Conservation (phyloP, 2,797 vertebrate genomes). For the Pangasius macronema region DNA sequence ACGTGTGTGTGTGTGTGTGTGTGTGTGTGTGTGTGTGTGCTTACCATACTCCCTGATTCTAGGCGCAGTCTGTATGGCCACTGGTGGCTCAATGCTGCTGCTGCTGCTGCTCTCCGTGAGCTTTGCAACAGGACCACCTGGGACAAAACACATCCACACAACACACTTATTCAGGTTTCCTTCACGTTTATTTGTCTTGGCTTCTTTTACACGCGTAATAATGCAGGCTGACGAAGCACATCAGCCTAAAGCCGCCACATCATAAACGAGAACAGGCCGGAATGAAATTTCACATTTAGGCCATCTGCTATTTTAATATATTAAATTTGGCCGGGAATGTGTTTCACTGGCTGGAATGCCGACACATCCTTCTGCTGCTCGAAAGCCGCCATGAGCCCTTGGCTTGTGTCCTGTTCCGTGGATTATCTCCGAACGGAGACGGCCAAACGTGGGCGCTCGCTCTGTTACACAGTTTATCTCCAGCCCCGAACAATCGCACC, state of each 20-base stretch:
- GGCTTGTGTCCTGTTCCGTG: background rate
- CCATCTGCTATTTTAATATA: conserved; percentile 52
- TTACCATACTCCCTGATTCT: conserved; percentile 56
- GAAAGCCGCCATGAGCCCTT: background rate
- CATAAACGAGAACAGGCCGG: conserved; percentile 35
- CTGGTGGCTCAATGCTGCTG: conserved; percentile 55
- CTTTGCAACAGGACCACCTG: conserved; percentile 39
- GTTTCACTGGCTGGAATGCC: conserved; percentile 18
- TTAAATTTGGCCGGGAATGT: conserved; percentile 24
- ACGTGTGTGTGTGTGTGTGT: background rate
- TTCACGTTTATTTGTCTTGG: conserved; percentile 38
- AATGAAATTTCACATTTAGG: conserved; percentile 35
- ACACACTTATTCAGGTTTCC: conserved; percentile 26
- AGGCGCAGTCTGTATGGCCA: conserved; percentile 66
- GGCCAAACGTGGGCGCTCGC: background rate
- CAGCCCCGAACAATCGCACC: too few species aligned
- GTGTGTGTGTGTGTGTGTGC: background rate
- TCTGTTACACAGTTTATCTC: background rate
- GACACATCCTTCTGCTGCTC: conserved; percentile 3
- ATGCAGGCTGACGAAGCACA: conserved; percentile 5
- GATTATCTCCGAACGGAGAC: background rate
- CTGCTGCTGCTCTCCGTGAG: conserved; percentile 51
- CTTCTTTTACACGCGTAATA: background rate
- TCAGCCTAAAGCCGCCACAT: background rate
- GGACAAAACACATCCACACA: background rate